These are phyloP conservation scores for Fragum sueziense DNA, from an alignment of 2,888 invertebrate genomes.

Conservation along the genomic window DNA sequence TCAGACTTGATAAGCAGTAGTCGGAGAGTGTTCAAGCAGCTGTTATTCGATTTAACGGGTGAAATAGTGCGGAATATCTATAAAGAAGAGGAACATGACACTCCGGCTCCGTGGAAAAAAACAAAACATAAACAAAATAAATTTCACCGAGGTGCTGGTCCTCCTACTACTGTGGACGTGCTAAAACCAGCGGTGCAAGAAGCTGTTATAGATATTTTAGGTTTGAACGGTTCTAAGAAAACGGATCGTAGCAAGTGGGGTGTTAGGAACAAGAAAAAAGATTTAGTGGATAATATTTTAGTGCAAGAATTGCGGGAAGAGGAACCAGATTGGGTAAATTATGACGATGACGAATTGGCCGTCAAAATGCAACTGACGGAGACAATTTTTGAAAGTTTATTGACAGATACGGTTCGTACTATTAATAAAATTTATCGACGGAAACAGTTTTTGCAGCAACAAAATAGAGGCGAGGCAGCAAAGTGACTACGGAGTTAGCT, in stretches of 20 bases:
- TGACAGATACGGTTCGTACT: slow-evolving; percentile 83
- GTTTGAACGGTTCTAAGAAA: slow-evolving; percentile 70
- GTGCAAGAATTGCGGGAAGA: slow-evolving; percentile 88
- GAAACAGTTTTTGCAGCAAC: slow-evolving; percentile 56
- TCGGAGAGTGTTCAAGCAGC: slow-evolving; percentile 75
- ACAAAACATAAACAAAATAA: slow-evolving; percentile 77
- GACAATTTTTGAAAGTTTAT: slow-evolving; percentile 85
- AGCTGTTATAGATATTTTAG: slow-evolving; percentile 73
- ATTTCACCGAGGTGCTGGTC: slow-evolving; percentile 71
- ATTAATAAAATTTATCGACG: slow-evolving; percentile 74
- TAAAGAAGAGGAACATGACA: slow-evolving; percentile 71
- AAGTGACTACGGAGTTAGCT: slow-evolving; percentile 20
- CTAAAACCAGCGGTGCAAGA: slow-evolving; percentile 75
- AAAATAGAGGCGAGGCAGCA: slow-evolving; percentile 31
- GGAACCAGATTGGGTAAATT: slow-evolving; percentile 89
- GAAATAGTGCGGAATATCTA: slow-evolving; percentile 81
- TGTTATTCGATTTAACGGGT: slow-evolving; percentile 81
- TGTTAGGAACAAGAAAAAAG: slow-evolving; percentile 81
- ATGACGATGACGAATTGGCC: slow-evolving; percentile 88
- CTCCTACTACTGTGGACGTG: slow-evolving; percentile 74
- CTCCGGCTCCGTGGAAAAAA: slow-evolving; percentile 85
- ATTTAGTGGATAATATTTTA: slow-evolving; percentile 89
- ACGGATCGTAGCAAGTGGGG: slow-evolving; percentile 75
- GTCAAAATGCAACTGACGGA: slow-evolving; percentile 86
- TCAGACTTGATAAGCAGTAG: slow-evolving; percentile 70